A percentile compares a stretch with the other conserved stretches of the same genome.
phyloP scores from a whole-genome alignment of 1,140 invertebrate genomes.

The Micrasema minimum region DNA sequence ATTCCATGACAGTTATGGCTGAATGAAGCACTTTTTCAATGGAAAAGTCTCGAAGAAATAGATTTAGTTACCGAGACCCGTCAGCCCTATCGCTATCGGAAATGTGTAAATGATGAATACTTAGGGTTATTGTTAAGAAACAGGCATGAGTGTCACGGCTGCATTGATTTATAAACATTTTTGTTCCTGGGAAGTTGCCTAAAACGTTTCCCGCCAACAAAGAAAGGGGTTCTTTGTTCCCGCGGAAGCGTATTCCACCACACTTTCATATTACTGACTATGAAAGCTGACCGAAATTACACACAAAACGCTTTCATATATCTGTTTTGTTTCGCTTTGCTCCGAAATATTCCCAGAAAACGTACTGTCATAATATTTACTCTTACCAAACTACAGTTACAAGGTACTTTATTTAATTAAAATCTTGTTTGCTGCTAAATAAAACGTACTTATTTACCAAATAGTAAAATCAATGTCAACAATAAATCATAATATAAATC shows the following conservation, averaged over 20 bases:
- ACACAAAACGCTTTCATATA: conserved; percentile 18
- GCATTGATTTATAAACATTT: conserved; percentile 43
- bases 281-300: conserved; percentile 36
- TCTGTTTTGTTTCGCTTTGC: neutral
- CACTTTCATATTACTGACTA: conserved; percentile 4
- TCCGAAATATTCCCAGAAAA: neutral
- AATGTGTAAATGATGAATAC: conserved; percentile 3
- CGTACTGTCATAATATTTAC: neutral
- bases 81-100: neutral
- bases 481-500: no score
- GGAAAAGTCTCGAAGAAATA: no score
- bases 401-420: no score
- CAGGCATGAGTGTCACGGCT: neutral
- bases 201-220: conserved; percentile 28
- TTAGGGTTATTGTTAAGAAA: conserved; percentile 17
- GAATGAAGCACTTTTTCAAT: no score
- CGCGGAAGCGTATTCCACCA: conserved; percentile 33
- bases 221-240: conserved; percentile 18
- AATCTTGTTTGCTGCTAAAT: no score
- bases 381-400: neutral
- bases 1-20: no score
- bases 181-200: conserved; percentile 8
- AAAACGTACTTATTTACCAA: no score
- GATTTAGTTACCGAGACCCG: no score
- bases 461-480: no score